Conservation (phyloP, 2,888 invertebrate genomes). For the Ctena decussata region DNA sequence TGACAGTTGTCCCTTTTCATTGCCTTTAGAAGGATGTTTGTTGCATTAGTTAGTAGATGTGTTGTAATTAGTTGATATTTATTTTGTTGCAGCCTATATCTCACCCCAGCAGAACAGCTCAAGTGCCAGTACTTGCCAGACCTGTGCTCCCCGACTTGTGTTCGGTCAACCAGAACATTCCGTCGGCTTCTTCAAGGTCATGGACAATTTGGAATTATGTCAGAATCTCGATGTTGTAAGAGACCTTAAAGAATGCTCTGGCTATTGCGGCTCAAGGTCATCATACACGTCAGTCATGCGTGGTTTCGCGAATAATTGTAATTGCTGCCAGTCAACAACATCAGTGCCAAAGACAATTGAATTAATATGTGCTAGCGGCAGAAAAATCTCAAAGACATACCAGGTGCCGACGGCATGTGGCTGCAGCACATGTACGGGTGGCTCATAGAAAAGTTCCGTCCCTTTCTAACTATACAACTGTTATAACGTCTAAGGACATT, state of each 20-base stretch:
- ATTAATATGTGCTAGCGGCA: conserved; percentile 74
- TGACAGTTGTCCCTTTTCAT: too few species aligned
- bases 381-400: conserved; percentile 72
- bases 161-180: conserved; percentile 70
- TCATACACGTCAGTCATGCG: conserved; percentile 72
- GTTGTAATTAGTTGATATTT: too few species aligned
- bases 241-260: conserved; percentile 78
- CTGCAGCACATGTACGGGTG: conserved; percentile 73
- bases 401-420: conserved; percentile 73
- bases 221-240: conserved; percentile 71
- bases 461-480: background rate
- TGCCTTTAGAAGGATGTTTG: too few species aligned
- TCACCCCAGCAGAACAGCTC: conserved; percentile 16
- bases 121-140: conserved; percentile 54
- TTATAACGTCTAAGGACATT: conserved; percentile 7
- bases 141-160: conserved; percentile 73
- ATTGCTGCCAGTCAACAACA: conserved; percentile 75
- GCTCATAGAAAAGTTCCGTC: conserved; percentile 15
- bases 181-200: conserved; percentile 76
- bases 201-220: conserved; percentile 69
- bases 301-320: conserved; percentile 73
- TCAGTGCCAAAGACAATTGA: conserved; percentile 63
- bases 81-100: background rate
- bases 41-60: too few species aligned
- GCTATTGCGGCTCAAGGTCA: conserved; percentile 75